Evolutionary conservation across 2,113 vertebrate species (phyloP).

Genomic region (Pontoporia blainvillei): DNA sequence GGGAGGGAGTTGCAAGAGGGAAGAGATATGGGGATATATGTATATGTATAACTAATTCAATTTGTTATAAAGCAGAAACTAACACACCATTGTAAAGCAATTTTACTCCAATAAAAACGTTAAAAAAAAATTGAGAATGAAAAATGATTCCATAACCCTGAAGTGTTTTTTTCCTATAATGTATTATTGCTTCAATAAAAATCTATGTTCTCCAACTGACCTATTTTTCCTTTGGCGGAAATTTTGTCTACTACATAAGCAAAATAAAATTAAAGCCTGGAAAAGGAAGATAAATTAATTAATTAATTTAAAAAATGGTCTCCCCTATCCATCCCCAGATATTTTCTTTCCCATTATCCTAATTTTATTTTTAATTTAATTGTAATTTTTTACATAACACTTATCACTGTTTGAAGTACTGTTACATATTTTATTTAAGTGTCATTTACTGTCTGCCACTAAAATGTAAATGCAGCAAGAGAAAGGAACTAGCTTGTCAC

Average conservation of each 20-base stretch:
- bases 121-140: background rate
- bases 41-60: no score
- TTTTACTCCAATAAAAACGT: no score
- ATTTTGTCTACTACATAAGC: background rate
- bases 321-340: fast-evolving
- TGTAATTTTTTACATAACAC: background rate
- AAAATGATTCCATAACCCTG: constrained; percentile 34
- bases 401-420: background rate
- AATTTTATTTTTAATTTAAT: background rate
- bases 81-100: no score
- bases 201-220: constrained; percentile 13
- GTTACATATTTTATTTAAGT: background rate
- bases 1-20: no score
- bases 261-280: constrained; percentile 27
- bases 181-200: constrained; percentile 60
- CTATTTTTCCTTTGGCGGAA: constrained; percentile 4
- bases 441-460: background rate
- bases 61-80: no score
- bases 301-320: no score
- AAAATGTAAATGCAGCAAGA: background rate
- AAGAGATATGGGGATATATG: no score
- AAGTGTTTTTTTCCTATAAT: background rate
- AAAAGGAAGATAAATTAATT: background rate
- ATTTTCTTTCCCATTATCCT: background rate
- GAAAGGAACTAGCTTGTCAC: background rate